These are phyloP conservation scores for Bombus soroeensis DNA, from an alignment of 1,140 invertebrate genomes.

Conservation along the genomic window DNA sequence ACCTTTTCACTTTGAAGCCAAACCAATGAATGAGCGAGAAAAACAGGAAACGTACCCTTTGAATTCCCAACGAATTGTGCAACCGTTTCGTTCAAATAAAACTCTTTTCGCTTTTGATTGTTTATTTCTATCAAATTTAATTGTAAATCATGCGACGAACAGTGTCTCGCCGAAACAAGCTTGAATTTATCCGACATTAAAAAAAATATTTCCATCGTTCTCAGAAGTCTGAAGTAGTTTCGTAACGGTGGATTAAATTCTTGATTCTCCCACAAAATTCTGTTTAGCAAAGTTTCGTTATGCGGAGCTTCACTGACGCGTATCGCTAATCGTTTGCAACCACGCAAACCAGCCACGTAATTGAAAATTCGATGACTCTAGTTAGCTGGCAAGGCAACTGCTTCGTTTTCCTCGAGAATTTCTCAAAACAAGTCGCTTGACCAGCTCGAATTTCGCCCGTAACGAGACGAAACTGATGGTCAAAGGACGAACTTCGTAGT, in stretches of 20 bases:
- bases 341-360: background rate
- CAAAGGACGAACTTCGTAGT: conserved; percentile 40
- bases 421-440: conserved; percentile 31
- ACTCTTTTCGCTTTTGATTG: background rate
- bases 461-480: background rate
- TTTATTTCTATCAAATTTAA: background rate
- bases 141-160: background rate
- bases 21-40: conserved; percentile 4
- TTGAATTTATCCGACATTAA: background rate
- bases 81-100: background rate
- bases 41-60: conserved; percentile 4
- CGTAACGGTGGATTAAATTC: background rate
- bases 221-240: background rate
- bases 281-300: background rate
- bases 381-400: background rate
- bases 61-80: background rate
- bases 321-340: too few relatives aligned
- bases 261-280: background rate
- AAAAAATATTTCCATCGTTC: background rate
- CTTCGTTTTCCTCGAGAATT: background rate
- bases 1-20: conserved; percentile 30
- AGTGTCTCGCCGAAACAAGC: background rate
- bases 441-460: conserved; percentile 8
- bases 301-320: background rate
- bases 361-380: background rate